These are phyloP conservation scores for Peromyscus californicus DNA, from an alignment of 2,113 vertebrate genomes.

Conservation along the genomic window DNA sequence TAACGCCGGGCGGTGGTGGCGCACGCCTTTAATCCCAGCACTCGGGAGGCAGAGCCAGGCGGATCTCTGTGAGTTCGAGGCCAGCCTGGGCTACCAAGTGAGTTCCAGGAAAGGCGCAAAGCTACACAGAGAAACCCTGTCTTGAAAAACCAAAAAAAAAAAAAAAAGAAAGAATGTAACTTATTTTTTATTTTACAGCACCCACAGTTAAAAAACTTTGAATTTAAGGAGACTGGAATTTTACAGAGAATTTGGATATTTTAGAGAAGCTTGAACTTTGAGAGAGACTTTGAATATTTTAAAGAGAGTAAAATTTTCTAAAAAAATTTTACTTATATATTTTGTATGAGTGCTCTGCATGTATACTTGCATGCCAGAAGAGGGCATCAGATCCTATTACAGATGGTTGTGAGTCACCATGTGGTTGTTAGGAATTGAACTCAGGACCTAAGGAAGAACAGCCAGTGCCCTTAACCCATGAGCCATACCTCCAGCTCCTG, in stretches of 20 bases:
- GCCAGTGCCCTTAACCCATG: background rate
- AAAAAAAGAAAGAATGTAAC: background rate
- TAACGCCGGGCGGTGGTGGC: too few relatives aligned
- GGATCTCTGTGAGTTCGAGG: too few relatives aligned
- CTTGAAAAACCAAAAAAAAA: too few relatives aligned
- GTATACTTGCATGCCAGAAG: background rate
- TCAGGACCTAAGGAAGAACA: background rate
- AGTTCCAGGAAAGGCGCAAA: too few relatives aligned
- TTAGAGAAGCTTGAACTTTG: background rate
- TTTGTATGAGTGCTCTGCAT: background rate
- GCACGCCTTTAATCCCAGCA: too few relatives aligned
- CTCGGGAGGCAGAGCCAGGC: too few relatives aligned
- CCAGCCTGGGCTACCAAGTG: too few relatives aligned
- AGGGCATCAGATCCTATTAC: background rate
- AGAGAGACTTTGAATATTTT: background rate
- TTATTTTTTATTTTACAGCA: background rate
- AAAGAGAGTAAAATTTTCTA: background rate
- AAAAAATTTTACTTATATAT: background rate
- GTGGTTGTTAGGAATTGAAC: background rate
- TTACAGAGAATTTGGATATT: background rate
- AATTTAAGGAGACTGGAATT: background rate
- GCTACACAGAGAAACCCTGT: too few relatives aligned
- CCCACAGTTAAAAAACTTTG: background rate
- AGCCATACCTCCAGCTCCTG: background rate
- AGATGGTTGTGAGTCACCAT: background rate